Conservation (phyloP, 2,888 invertebrate genomes). For the Leuctra nigra region DNA sequence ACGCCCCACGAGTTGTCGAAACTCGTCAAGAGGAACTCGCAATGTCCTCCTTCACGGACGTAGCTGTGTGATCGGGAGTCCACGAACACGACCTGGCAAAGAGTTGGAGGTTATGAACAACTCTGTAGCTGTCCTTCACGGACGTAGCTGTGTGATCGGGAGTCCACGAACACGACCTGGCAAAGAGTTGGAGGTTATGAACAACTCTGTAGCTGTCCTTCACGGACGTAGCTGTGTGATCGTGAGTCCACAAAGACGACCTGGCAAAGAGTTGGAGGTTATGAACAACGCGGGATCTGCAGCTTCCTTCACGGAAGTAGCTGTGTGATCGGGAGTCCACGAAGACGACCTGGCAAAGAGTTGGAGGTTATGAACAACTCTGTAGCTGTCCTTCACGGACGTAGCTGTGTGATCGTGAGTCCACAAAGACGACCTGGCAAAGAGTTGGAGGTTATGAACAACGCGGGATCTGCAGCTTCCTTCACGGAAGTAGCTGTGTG, state of each 20-base stretch:
- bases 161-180: slow-evolving; percentile 70
- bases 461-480: too few relatives aligned
- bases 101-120: too few relatives aligned
- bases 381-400: slow-evolving; percentile 63
- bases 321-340: slow-evolving; percentile 69
- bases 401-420: slow-evolving; percentile 67
- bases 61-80: slow-evolving; percentile 69
- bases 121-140: slow-evolving; percentile 62
- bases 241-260: slow-evolving; percentile 68
- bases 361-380: too few relatives aligned
- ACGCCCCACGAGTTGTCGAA: slow-evolving; percentile 67
- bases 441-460: too few relatives aligned
- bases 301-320: slow-evolving; percentile 64
- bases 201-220: too few relatives aligned
- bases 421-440: slow-evolving; percentile 66
- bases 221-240: slow-evolving; percentile 65
- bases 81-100: slow-evolving; percentile 65
- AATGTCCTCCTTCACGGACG: slow-evolving; percentile 64
- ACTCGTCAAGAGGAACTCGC: slow-evolving; percentile 68
- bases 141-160: slow-evolving; percentile 67
- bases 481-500: slow-evolving; percentile 65
- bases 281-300: too few relatives aligned
- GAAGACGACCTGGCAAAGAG: slow-evolving; percentile 68
- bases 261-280: too few relatives aligned
- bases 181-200: too few relatives aligned